Evolutionary conservation across 2,797 vertebrate genomes (phyloP).

Genomic region (Anguilla pacifica): DNA sequence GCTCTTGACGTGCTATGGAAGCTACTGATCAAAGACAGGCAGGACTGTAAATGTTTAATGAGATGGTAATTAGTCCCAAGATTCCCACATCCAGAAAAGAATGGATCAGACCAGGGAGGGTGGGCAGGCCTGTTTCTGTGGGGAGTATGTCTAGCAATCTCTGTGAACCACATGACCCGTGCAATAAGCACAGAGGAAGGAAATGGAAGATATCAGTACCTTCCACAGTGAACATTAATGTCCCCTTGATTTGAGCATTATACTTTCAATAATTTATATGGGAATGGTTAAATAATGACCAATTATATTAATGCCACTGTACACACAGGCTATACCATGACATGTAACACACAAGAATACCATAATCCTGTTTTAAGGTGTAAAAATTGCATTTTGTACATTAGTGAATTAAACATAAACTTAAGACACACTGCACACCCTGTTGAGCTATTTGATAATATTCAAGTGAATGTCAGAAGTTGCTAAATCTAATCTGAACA

Average conservation of each 20-base stretch:
- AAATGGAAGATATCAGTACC: too few species aligned
- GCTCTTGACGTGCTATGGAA: not conserved
- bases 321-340: not conserved
- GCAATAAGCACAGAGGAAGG: not conserved
- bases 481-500: too few species aligned
- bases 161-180: not conserved
- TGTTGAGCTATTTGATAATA: too few species aligned
- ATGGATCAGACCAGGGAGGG: not conserved
- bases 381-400: too few species aligned
- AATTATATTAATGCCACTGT: not conserved
- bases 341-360: too few species aligned
- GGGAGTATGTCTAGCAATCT: not conserved
- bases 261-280: not conserved
- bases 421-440: too few species aligned
- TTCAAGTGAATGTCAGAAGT: too few species aligned
- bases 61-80: conserved; percentile 15
- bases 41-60: conserved; percentile 28
- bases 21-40: conserved; percentile 13
- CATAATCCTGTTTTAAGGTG: too few species aligned
- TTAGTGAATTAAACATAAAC: too few species aligned
- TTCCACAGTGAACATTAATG: not conserved
- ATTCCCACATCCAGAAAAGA: not conserved
- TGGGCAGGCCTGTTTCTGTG: not conserved
- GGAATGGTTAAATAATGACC: not conserved
- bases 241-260: not conserved